phyloP scores from a whole-genome alignment of 2,797 vertebrate genomes.

The Lagodon rhomboides region DNA sequence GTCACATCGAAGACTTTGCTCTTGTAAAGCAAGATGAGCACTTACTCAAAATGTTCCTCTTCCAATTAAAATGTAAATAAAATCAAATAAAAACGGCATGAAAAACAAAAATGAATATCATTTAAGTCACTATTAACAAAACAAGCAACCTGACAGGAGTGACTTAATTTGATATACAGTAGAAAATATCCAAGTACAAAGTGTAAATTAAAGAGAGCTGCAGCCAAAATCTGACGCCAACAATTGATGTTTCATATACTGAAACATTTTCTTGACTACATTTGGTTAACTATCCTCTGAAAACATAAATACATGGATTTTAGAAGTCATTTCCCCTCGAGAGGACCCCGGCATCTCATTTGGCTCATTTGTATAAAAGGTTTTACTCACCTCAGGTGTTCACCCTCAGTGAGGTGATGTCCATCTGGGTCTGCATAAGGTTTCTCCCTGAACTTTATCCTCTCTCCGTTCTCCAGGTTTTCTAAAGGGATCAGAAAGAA shows the following conservation, averaged over 20 bases:
- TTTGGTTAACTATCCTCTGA: neutral
- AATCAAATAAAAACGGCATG: too few species aligned
- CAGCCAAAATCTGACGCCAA: neutral
- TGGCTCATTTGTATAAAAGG: neutral
- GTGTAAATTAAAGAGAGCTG: too few species aligned
- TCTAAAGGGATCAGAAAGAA: slow-evolving; percentile 33
- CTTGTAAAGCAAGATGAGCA: too few species aligned
- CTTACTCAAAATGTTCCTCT: too few species aligned
- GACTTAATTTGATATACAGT: too few species aligned
- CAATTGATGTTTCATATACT: neutral
- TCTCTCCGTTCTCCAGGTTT: slow-evolving; percentile 48
- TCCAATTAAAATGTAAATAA: too few species aligned
- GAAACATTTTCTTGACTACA: neutral
- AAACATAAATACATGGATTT: neutral
- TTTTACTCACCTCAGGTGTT: slow-evolving; percentile 66
- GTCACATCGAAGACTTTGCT: too few species aligned
- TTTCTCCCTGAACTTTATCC: slow-evolving; percentile 48
- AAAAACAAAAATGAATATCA: too few species aligned
- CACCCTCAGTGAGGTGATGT: slow-evolving; percentile 41
- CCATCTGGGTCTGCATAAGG: slow-evolving; percentile 57
- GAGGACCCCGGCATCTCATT: neutral
- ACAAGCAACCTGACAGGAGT: too few species aligned
- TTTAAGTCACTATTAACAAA: too few species aligned
- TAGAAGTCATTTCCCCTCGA: neutral
- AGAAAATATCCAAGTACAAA: neutral